These are phyloP conservation scores for Gallinago paraguaiae DNA, from an alignment of 2,113 vertebrate genomes.

Conservation along the genomic window DNA sequence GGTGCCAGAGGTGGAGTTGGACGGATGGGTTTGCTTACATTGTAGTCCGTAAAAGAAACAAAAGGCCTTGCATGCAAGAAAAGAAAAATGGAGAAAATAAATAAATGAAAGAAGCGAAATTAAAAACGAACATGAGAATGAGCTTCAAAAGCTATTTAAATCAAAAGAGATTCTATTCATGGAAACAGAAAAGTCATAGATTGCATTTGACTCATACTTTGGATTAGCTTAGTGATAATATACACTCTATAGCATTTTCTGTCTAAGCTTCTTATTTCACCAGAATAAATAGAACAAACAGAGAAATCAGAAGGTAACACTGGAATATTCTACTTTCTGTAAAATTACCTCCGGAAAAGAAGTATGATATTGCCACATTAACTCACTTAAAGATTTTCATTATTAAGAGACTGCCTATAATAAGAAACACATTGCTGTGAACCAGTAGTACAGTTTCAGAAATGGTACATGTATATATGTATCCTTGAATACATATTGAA, in stretches of 20 bases:
- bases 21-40: slow-evolving; percentile 86
- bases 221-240: not conserved
- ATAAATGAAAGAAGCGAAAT: slow-evolving; percentile 37
- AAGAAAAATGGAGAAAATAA: slow-evolving; percentile 62
- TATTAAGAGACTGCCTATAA: not conserved
- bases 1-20: slow-evolving; percentile 89
- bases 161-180: not conserved
- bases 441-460: not conserved
- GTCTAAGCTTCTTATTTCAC: not conserved
- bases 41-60: slow-evolving; percentile 95
- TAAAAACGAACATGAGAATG: slow-evolving; percentile 48
- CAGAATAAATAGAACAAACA: not conserved
- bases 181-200: slow-evolving; percentile 34
- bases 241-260: not conserved
- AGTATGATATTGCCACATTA: not conserved
- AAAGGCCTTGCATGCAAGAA: slow-evolving; percentile 90
- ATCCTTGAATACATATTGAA: not conserved
- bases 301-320: not conserved
- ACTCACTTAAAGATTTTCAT: not conserved
- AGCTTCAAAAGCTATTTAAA: slow-evolving; percentile 25
- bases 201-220: not conserved
- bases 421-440: not conserved
- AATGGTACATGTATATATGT: not conserved
- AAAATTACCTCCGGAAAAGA: not conserved
- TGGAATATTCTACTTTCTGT: not conserved